Conservation (phyloP, 2,888 invertebrate species). For the Drosophila antonietae region DNA sequence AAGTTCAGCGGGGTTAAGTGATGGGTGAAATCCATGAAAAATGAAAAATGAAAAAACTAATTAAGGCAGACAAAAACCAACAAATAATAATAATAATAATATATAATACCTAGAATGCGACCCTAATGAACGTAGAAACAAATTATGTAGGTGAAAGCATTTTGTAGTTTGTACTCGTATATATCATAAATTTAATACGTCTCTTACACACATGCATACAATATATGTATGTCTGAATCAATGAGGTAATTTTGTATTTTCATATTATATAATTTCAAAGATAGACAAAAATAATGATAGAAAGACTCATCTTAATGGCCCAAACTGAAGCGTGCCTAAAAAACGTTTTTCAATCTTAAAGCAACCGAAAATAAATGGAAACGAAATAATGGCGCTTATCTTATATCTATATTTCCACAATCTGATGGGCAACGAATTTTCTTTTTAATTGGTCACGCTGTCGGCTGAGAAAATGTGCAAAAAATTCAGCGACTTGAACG, state of each 20-base stretch:
- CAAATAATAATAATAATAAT: slow-evolving; percentile 23
- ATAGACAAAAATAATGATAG: neutral
- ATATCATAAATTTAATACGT: neutral
- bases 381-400: slow-evolving; percentile 3
- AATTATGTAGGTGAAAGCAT: slow-evolving; percentile 12
- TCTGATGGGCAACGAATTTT: slow-evolving; percentile 11
- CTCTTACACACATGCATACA: too few relatives aligned
- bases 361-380: neutral
- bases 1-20: slow-evolving; percentile 41
- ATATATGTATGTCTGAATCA: neutral
- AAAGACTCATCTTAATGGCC: neutral
- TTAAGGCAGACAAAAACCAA: neutral
- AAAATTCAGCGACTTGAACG: neutral
- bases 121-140: slow-evolving; percentile 16
- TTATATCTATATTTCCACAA: slow-evolving; percentile 15
- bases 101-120: slow-evolving; percentile 18
- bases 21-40: slow-evolving; percentile 34
- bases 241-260: neutral
- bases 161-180: slow-evolving; percentile 19
- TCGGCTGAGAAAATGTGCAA: neutral
- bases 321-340: slow-evolving; percentile 18
- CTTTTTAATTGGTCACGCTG: slow-evolving; percentile 23
- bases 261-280: neutral
- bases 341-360: slow-evolving; percentile 7
- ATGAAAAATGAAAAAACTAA: slow-evolving; percentile 18